Evolutionary conservation across 2,797 vertebrate genomes (phyloP).

Genomic region (Onychomys arenicola): DNA sequence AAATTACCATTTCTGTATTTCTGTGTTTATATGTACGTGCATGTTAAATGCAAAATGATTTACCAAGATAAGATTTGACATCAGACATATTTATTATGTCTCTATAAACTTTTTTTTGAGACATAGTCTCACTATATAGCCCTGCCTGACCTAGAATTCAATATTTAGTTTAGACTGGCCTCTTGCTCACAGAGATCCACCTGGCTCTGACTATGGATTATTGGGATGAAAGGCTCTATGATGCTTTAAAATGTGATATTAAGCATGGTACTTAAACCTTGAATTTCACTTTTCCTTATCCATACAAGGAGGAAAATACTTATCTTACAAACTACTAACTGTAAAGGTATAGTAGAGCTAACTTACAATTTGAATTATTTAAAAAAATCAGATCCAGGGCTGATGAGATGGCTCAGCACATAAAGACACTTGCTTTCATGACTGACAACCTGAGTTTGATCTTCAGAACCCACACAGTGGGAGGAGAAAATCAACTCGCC

Average conservation of each 20-base stretch:
- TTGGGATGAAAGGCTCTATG: neutral
- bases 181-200: neutral
- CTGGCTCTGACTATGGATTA: neutral
- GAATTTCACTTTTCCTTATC: neutral
- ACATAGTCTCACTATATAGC: neutral
- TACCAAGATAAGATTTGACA: neutral
- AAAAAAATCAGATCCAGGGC: neutral
- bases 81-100: too few relatives aligned
- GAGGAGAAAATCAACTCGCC: neutral
- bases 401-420: neutral
- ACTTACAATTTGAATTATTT: neutral
- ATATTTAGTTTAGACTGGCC: neutral
- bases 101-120: too few relatives aligned
- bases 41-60: slow-evolving; percentile 30
- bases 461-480: neutral
- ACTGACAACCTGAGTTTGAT: neutral
- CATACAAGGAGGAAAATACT: neutral
- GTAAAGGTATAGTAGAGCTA: neutral
- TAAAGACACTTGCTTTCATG: neutral
- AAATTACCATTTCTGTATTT: neutral
- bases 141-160: neutral
- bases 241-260: neutral
- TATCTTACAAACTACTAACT: neutral
- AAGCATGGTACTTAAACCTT: neutral
- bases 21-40: neutral